Evolutionary conservation across 2,113 vertebrate species (phyloP).

Genomic region (Dromiciops gliroides): DNA sequence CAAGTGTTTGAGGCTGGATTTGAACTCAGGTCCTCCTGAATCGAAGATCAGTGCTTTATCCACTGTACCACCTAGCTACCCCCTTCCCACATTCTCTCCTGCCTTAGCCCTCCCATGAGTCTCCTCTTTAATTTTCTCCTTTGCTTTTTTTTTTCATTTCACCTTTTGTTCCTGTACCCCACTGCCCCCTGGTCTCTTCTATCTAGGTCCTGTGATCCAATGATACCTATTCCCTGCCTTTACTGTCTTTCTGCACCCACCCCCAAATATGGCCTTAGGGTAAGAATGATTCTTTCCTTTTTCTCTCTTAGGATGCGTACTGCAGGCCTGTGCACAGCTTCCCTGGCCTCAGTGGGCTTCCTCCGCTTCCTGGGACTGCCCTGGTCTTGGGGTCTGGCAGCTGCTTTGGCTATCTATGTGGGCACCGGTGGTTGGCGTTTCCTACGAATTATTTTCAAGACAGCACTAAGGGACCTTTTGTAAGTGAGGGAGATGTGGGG

Average conservation of each 20-base stretch:
- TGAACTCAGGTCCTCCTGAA: too few species aligned
- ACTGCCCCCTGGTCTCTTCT: background rate
- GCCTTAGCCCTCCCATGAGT: background rate
- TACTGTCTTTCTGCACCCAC: background rate
- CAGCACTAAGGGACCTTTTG: constrained; percentile 90
- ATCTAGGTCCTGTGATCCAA: background rate
- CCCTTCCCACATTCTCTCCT: background rate
- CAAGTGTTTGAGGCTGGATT: too few species aligned
- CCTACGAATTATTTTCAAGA: constrained; percentile 89
- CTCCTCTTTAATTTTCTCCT: background rate
- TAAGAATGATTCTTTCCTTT: background rate
- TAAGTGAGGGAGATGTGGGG: constrained; percentile 78
- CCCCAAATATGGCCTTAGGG: background rate
- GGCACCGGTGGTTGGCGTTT: constrained; percentile 91
- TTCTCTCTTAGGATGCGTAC: constrained; percentile 70
- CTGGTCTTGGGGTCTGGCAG: constrained; percentile 92
- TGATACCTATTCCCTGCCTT: background rate
- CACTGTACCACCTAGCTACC: too few species aligned
- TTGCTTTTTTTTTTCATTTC: background rate
- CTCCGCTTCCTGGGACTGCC: constrained; percentile 88
- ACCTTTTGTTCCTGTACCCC: background rate
- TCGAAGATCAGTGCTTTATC: too few species aligned
- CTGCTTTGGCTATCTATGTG: constrained; percentile 88
- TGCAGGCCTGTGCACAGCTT: constrained; percentile 74
- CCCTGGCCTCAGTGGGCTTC: constrained; percentile 77